phyloP scores from a whole-genome alignment of 2,888 invertebrate genomes.

The Osedax frankpressi region DNA sequence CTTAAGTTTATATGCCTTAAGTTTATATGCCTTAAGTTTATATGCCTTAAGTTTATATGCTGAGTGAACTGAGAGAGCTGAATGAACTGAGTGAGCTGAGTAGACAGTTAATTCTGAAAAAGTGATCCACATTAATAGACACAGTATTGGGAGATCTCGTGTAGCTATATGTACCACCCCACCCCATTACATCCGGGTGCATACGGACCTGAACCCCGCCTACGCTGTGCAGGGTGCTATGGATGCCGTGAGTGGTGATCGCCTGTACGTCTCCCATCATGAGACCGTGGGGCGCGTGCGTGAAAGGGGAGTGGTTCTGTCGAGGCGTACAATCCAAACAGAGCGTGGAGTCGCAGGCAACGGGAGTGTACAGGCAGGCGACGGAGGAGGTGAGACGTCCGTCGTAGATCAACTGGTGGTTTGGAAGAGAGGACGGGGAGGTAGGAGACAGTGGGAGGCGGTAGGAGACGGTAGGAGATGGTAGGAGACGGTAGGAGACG shows the following conservation, averaged over 20 bases:
- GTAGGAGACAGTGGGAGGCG: too few species aligned
- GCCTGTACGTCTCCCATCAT: constrained; percentile 99
- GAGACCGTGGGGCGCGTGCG: constrained; percentile 96
- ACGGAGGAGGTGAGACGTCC: constrained; percentile 82
- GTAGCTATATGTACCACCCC: too few species aligned
- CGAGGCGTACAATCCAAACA: constrained; percentile 96
- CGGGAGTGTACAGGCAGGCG: constrained; percentile 99
- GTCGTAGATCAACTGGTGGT: constrained; percentile 82
- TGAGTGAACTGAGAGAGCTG: too few species aligned
- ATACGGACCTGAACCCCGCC: constrained; percentile 81
- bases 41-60: too few species aligned
- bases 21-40: too few species aligned
- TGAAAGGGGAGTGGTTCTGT: constrained; percentile 90
- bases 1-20: too few species aligned
- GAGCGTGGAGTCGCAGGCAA: constrained; percentile 95
- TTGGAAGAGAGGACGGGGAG: background rate
- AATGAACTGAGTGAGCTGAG: too few species aligned
- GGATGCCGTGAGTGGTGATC: constrained; percentile 95
- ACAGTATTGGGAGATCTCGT: too few species aligned
- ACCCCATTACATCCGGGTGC: constrained; percentile 18
- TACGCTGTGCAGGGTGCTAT: constrained; percentile 93
- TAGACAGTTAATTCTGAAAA: too few species aligned
- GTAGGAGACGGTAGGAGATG: too few species aligned
- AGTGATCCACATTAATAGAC: too few species aligned
- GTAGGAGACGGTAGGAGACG: too few species aligned